Base-by-base conservation (phyloP, 2,797 vertebrate genomes). In the Crenuchus spilurus region DNA sequence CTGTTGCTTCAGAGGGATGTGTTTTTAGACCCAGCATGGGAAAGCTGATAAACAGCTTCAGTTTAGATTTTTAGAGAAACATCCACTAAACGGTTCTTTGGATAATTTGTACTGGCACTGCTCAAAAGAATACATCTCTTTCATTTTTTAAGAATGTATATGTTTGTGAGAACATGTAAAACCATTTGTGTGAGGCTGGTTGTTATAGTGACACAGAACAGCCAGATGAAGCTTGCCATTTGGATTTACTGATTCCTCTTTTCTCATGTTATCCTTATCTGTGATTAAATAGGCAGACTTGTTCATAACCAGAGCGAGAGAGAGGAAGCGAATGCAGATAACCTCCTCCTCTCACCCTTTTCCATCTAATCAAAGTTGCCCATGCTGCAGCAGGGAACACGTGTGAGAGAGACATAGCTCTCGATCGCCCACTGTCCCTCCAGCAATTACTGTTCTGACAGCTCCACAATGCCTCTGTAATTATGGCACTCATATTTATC, bases 371-470 rank as follows among this genome's bases (percentile, higher is more conserved):
- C 90, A 91, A 88, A 90, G 87, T 87, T 87, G 83, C 83, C 87
- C 81, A 72, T 76, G 70, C 78, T 67, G 69, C 79, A 85, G 75
- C 83, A 33, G 84, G 85, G 85, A 88, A 87, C 85, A 83, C 80
- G 83, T 72, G 85, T 54, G 69, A 75, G 86, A 78, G 87, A 75
- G 88, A 92, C 91, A 85, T 79, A 77, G 87, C 78, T 90, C 88
- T 87, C 79, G 87, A 91, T 91, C 90, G 90, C 86, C 87, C 86
- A 84, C 90, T 86, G 86, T 90, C 89, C 90, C 89, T 90, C 85
- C 83, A 86, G 90, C 91, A 91, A 91, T 92, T 92, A 92, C 86
- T 86, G 87, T 85, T 87, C 86, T 92, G 91, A 92, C 91, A 91
- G 90, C 86, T 87, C 81, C 84, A 88, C 88, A 88, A 91, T 90